Evolutionary conservation across 2,888 invertebrate species (phyloP).

Genomic region (Lamproptera curius): DNA sequence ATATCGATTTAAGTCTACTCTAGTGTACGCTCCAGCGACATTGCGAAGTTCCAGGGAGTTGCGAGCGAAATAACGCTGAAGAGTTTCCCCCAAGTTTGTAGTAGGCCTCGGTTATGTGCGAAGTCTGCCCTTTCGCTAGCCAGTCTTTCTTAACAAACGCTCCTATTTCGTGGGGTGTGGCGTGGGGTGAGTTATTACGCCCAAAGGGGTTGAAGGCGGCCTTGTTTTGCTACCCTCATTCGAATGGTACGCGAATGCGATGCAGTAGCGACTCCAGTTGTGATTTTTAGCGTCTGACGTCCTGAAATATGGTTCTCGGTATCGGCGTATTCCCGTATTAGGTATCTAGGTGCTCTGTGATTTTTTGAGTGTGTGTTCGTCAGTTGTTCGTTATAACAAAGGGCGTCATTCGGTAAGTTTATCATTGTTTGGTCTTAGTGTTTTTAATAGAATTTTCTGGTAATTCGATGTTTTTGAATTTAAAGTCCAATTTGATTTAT

Average conservation of each 20-base stretch:
- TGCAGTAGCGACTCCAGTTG: conserved; percentile 35
- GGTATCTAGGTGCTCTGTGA: neutral
- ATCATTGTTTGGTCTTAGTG: no score
- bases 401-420: no score
- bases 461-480: no score
- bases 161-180: conserved; percentile 34
- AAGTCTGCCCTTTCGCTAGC: conserved; percentile 26
- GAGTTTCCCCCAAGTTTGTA: conserved; percentile 2
- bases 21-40: neutral
- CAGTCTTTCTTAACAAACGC: conserved; percentile 40
- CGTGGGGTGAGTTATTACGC: conserved; percentile 40
- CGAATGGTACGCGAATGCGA: conserved; percentile 35
- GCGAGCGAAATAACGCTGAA: conserved; percentile 1
- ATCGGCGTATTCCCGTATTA: no score
- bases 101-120: neutral
- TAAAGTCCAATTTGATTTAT: no score
- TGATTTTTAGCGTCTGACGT: conserved; percentile 5
- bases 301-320: no score
- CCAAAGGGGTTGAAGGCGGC: conserved; percentile 36
- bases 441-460: no score
- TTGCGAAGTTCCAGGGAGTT: neutral
- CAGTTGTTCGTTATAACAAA: no score
- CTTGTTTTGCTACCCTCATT: conserved; percentile 36
- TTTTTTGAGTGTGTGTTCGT: neutral
- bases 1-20: neutral